phyloP scores from a whole-genome alignment of 2,888 invertebrate species.

The Vannuccia rotundouncinata region DNA sequence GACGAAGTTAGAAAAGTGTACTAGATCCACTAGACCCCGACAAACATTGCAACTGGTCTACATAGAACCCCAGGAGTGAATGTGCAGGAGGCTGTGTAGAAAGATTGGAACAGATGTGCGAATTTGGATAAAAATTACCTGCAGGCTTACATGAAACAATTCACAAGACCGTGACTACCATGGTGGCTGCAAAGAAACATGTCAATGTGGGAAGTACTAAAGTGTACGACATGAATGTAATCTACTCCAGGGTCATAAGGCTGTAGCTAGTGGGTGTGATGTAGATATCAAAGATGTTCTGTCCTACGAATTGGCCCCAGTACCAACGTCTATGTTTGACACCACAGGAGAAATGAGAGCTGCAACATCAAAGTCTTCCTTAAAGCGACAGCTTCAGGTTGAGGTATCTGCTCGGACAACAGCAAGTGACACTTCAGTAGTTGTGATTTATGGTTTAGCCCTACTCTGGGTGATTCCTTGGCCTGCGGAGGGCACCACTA shows the following conservation, averaged over 20 bases:
- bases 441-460: conserved; percentile 27
- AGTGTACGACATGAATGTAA: conserved; percentile 10
- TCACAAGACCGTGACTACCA: conserved; percentile 23
- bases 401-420: conserved; percentile 14
- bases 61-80: conserved; percentile 16
- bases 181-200: conserved; percentile 25
- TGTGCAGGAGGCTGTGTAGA: conserved; percentile 16
- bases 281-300: conserved; percentile 25
- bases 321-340: conserved; percentile 31
- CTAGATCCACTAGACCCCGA: conserved; percentile 25
- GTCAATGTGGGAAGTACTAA: conserved; percentile 17
- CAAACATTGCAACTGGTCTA: conserved; percentile 16
- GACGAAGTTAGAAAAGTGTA: conserved; percentile 22
- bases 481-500: conserved; percentile 25
- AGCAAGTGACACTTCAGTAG: conserved; percentile 12
- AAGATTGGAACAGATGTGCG: conserved; percentile 18
- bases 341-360: conserved; percentile 27
- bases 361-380: conserved; percentile 25
- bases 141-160: conserved; percentile 17
- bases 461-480: conserved; percentile 20
- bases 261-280: conserved; percentile 15
- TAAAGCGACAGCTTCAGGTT: conserved; percentile 27
- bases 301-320: conserved; percentile 27
- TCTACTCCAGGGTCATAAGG: conserved; percentile 32
- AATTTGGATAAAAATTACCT: conserved; percentile 26